Conservation (phyloP, 2,797 vertebrate genomes). For the Hafferia zeledoni region DNA sequence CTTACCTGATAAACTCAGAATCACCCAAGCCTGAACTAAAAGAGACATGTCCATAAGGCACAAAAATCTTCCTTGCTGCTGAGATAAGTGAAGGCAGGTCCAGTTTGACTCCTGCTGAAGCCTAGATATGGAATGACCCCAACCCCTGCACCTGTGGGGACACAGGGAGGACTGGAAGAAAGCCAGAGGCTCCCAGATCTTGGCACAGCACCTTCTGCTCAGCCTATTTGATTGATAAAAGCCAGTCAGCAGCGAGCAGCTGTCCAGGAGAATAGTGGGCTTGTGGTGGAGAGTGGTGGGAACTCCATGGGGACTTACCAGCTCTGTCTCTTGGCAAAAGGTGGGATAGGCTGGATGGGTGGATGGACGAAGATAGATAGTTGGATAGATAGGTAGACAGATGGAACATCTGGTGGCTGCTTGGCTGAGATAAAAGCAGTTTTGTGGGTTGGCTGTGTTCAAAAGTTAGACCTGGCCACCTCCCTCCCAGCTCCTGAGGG, state of each 20-base stretch:
- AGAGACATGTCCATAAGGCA: not conserved
- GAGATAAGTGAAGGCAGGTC: not conserved
- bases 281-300: not conserved
- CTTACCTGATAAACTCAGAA: fast-evolving
- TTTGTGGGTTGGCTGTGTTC: not conserved
- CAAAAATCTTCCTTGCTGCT: not conserved
- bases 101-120: not conserved
- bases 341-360: not conserved
- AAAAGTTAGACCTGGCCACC: not conserved
- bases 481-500: not conserved
- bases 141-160: not conserved
- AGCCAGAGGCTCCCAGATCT: not conserved
- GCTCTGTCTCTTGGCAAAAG: not conserved
- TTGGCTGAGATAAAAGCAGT: not conserved
- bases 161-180: not conserved
- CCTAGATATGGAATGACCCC: not conserved
- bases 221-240: not conserved
- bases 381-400: not conserved
- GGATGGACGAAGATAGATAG: not conserved
- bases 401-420: not conserved
- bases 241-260: not conserved
- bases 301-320: not conserved
- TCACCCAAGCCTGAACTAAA: not conserved
- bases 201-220: not conserved
- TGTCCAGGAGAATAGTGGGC: not conserved